Evolutionary conservation across 2,888 invertebrate species (phyloP), one percentile per base, ranked within the genome.

Genomic region (Brassicogethes aeneus): DNA sequence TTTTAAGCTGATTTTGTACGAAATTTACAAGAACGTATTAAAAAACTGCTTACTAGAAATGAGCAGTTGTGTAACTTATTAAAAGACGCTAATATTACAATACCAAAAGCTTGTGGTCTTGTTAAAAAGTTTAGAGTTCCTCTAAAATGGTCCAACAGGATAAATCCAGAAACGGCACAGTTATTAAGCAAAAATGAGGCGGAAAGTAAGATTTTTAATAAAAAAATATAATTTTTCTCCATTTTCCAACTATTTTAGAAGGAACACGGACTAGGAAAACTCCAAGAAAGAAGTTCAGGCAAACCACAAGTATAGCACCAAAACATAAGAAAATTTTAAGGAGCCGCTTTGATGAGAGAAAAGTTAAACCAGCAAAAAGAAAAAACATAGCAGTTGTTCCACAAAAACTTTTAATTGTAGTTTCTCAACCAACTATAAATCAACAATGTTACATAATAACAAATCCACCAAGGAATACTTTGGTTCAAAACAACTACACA

Each of bases 51-150:
- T n/a, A 49, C 51, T 16, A 54, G 69, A 45, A 67, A 65, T 53
- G 67, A 69, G 47, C 66, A 68, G 37, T 51, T 71, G 23, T 54
- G 55, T 15, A 57, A 53, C 43, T 57, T 70, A 37, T 54, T 71
- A 15, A 61, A 59, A 46, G 63, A 66, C 54, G 68, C 69, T 8
- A 65, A 66, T 15, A 67, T 70, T 45, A 55, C 59, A 42, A 52
- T 68, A 36, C 70, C 70, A 13, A 50, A 55, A 37, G 61, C 54
- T 36, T 60, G 56, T 54, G 63, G 57, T 10, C 44, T 44, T 36
- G 48, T 59, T 47, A 63, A 57, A 36, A 55, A 56, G 32, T 56
- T 61, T 42, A 57, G 50, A 36, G 46, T 50, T 17, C 45, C 47
- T 2, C 47, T 49, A 15, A 55, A 50, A 41, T 64, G 62, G 63